These are phyloP conservation scores for Galaxias olidus DNA, from an alignment of 2,797 vertebrate genomes.

Conservation along the genomic window DNA sequence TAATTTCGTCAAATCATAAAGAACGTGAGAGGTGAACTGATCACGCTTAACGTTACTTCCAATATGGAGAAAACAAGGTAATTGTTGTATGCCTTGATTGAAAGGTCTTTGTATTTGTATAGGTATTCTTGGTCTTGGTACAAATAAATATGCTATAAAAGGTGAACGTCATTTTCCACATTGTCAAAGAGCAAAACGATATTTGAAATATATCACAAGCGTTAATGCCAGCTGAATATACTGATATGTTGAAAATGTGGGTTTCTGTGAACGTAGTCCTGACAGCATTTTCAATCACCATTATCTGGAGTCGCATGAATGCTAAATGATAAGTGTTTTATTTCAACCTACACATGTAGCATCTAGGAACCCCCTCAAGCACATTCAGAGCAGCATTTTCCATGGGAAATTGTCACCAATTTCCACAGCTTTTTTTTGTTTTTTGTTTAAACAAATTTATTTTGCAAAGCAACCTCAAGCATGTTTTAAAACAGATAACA, in stretches of 20 bases:
- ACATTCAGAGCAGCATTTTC: neutral
- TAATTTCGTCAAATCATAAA: too few species aligned
- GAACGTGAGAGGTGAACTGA: too few species aligned
- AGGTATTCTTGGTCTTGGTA: too few species aligned
- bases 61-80: too few species aligned
- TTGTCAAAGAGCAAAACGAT: slow-evolving; percentile 8
- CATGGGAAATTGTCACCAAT: neutral
- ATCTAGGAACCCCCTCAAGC: slow-evolving; percentile 7
- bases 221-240: slow-evolving; percentile 13
- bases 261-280: slow-evolving; percentile 10
- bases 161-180: too few species aligned
- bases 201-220: slow-evolving; percentile 6
- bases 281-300: slow-evolving; percentile 21
- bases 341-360: neutral
- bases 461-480: slow-evolving; percentile 18
- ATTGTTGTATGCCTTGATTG: too few species aligned
- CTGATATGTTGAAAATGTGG: slow-evolving; percentile 9
- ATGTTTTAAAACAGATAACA: slow-evolving; percentile 11
- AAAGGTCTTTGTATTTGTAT: too few species aligned
- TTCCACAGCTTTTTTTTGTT: slow-evolving; percentile 1
- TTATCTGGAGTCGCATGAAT: slow-evolving; percentile 5
- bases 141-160: too few species aligned
- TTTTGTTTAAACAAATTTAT: neutral
- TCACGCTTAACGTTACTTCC: too few species aligned
- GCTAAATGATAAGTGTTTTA: neutral